These are phyloP conservation scores for Odontocolon sp. DNA, from an alignment of 2,888 invertebrate genomes.

Conservation along the genomic window DNA sequence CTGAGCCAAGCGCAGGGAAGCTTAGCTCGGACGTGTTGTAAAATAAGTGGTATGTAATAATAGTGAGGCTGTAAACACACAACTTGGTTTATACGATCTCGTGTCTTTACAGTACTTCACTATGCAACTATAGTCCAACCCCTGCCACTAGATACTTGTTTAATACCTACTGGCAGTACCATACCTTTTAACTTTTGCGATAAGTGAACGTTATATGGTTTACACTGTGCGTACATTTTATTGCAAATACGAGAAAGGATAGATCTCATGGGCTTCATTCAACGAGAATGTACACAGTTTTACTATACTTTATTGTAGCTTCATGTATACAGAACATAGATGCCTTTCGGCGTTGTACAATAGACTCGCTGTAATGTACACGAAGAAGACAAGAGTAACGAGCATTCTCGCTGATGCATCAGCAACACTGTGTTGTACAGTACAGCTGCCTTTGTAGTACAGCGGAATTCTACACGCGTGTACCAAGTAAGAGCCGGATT, in stretches of 20 bases:
- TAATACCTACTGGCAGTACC: conserved; percentile 1
- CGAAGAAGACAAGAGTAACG: conserved; percentile 9
- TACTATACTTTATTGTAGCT: too few species aligned
- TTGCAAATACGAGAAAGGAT: neutral
- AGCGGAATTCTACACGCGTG: conserved; percentile 53
- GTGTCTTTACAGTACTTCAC: conserved; percentile 24
- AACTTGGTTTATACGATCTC: conserved; percentile 42
- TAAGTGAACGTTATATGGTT: neutral
- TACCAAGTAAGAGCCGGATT: conserved; percentile 2
- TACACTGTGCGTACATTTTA: neutral
- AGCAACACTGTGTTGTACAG: neutral
- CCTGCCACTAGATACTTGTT: conserved; percentile 2
- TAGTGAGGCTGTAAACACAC: conserved; percentile 53
- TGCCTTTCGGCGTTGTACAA: too few species aligned
- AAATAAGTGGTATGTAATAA: conserved; percentile 53
- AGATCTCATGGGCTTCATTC: neutral
- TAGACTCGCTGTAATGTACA: neutral
- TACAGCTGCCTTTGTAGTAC: conserved; percentile 40
- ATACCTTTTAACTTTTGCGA: neutral
- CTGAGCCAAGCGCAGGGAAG: conserved; percentile 1
- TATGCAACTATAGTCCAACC: neutral
- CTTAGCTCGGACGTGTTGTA: conserved; percentile 43
- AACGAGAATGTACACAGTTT: too few species aligned
- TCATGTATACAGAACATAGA: too few species aligned
- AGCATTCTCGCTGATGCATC: neutral